A percentile compares a stretch with the other conserved stretches of the same genome.
Conservation (phyloP, 2,888 invertebrate genomes). For the Patella depressa region DNA sequence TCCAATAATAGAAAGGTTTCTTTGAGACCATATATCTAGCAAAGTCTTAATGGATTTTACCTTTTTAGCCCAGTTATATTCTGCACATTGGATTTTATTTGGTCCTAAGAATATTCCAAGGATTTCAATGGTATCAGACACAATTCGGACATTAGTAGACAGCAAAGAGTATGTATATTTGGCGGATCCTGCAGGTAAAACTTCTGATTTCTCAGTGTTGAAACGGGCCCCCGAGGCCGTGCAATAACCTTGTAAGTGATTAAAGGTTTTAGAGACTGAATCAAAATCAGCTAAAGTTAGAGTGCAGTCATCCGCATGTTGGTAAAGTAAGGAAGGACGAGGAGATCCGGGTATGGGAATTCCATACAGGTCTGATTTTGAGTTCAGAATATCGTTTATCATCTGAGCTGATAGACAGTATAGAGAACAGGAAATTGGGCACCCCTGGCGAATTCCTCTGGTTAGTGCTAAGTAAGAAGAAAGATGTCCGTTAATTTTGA, state of each 20-base stretch:
- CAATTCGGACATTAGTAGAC: background rate
- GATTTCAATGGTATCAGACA: background rate
- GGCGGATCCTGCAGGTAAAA: background rate
- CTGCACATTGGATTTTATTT: background rate
- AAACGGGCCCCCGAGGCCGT: background rate
- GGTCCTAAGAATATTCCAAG: background rate
- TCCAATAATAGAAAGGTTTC: background rate
- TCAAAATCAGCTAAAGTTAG: background rate
- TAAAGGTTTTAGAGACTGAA: background rate
- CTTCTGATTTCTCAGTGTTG: background rate
- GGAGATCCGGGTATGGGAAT: background rate
- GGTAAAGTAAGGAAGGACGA: background rate
- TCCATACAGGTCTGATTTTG: too few relatives aligned
- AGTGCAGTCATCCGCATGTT: background rate
- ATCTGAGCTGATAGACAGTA: too few relatives aligned
- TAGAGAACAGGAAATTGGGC: too few relatives aligned
- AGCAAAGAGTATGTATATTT: background rate
- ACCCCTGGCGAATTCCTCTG: too few relatives aligned
- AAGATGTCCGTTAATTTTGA: too few relatives aligned
- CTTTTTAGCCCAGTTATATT: background rate
- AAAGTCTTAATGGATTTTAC: background rate
- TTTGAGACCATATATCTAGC: background rate
- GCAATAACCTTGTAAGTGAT: background rate
- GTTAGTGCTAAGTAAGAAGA: too few relatives aligned
- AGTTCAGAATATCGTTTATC: too few relatives aligned